Percentiles rank a stretch among this genome's conserved stretches.
These are phyloP conservation scores for Coendou prehensilis DNA, from an alignment of 2,797 vertebrate species.

Conservation along the genomic window DNA sequence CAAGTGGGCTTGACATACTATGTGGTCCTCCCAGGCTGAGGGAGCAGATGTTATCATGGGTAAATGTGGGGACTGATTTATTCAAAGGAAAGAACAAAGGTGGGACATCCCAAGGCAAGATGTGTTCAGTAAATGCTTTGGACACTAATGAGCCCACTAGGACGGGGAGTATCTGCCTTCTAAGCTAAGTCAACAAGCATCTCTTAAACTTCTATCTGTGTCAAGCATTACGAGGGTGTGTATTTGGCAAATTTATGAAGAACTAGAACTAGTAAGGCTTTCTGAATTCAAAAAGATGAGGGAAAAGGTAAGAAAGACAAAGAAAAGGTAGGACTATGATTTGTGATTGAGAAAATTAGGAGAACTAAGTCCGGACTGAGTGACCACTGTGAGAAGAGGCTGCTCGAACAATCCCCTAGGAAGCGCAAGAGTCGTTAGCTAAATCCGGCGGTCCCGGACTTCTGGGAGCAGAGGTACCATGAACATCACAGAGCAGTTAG, in stretches of 20 bases:
- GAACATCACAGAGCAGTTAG: too few relatives aligned
- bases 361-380: not conserved
- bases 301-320: not conserved
- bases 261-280: not conserved
- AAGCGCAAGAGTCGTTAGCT: not conserved
- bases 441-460: not conserved
- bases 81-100: conserved; percentile 19
- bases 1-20: conserved; percentile 10
- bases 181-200: not conserved
- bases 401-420: not conserved
- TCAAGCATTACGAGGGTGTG: not conserved
- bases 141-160: not conserved
- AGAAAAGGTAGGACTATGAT: not conserved
- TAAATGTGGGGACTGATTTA: conserved; percentile 12
- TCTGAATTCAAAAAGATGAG: conserved; percentile 37
- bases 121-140: not conserved
- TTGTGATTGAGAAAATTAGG: not conserved
- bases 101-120: not conserved
- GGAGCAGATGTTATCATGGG: not conserved
- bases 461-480: not conserved
- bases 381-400: not conserved
- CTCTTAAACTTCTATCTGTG: not conserved
- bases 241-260: not conserved
- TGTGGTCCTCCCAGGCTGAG: not conserved
- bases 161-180: not conserved